These are phyloP conservation scores for Plumapathes pennacea DNA, from an alignment of 92 coral and sea anemone genomes.

Conservation along the genomic window DNA sequence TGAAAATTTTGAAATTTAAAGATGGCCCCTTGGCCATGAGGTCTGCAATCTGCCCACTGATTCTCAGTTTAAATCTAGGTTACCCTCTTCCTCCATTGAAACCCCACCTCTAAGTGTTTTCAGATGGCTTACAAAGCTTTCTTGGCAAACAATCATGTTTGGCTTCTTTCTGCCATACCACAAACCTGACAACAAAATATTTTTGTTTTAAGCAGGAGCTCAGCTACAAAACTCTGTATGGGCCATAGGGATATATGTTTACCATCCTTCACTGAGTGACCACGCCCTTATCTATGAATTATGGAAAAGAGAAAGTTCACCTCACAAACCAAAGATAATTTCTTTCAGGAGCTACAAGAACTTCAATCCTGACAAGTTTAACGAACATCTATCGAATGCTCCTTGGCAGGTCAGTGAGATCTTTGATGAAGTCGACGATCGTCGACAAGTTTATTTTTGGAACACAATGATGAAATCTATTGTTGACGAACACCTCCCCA, in stretches of 20 bases:
- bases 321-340: constrained; percentile 28
- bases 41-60: constrained; percentile 64
- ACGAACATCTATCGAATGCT: constrained; percentile 11
- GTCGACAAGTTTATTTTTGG: constrained; percentile 16
- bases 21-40: constrained; percentile 68
- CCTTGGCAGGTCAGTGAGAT: constrained; percentile 25
- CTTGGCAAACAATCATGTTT: constrained; percentile 49
- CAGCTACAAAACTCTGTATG: constrained; percentile 64
- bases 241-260: constrained; percentile 66
- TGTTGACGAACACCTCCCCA: constrained; percentile 17
- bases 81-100: constrained; percentile 13
- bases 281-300: constrained; percentile 21
- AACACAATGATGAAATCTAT: constrained; percentile 2
- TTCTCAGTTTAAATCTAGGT: constrained; percentile 38
- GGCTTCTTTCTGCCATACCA: constrained; percentile 66
- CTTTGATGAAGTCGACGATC: constrained; percentile 30
- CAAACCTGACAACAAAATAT: constrained; percentile 51
- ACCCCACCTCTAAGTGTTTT: constrained; percentile 39
- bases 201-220: constrained; percentile 43
- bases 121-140: constrained; percentile 47
- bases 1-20: constrained; percentile 42
- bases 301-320: constrained; percentile 7
- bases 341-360: constrained; percentile 13
- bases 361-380: constrained; percentile 10
- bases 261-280: constrained; percentile 18